Evolutionary conservation across 2,888 invertebrate genomes (phyloP).

Genomic region (Dicyrtoma fusca): DNA sequence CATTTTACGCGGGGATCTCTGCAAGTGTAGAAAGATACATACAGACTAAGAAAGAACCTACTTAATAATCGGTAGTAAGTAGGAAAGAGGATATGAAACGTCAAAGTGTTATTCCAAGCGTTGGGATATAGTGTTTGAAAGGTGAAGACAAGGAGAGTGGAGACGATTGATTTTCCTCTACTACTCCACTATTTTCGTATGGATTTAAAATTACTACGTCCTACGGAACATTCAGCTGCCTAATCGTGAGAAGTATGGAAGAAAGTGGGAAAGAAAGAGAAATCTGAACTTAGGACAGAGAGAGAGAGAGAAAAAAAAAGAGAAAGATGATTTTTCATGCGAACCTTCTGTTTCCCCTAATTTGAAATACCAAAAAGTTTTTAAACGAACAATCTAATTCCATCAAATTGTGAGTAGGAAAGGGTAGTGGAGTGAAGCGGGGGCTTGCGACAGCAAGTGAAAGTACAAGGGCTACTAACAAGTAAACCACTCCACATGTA

Average conservation of each 20-base stretch:
- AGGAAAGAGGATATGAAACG: slow-evolving; percentile 34
- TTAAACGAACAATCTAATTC: background rate
- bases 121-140: slow-evolving; percentile 4
- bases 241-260: background rate
- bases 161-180: slow-evolving; percentile 11
- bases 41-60: no score
- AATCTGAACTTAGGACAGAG: background rate
- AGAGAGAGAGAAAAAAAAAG: slow-evolving; percentile 10
- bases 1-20: no score
- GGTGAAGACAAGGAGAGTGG: slow-evolving; percentile 11
- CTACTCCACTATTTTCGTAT: background rate
- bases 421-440: background rate
- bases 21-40: no score
- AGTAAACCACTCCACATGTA: no score
- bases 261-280: no score
- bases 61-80: background rate
- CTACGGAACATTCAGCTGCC: no score
- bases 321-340: slow-evolving; percentile 24
- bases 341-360: slow-evolving; percentile 25
- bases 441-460: background rate
- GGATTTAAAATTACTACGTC: no score
- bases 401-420: background rate
- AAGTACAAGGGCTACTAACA: background rate
- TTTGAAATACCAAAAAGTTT: slow-evolving; percentile 11
- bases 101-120: slow-evolving; percentile 14